Base-by-base conservation (phyloP, 2,888 invertebrate species). In the Aspidiotus rigidus region DNA sequence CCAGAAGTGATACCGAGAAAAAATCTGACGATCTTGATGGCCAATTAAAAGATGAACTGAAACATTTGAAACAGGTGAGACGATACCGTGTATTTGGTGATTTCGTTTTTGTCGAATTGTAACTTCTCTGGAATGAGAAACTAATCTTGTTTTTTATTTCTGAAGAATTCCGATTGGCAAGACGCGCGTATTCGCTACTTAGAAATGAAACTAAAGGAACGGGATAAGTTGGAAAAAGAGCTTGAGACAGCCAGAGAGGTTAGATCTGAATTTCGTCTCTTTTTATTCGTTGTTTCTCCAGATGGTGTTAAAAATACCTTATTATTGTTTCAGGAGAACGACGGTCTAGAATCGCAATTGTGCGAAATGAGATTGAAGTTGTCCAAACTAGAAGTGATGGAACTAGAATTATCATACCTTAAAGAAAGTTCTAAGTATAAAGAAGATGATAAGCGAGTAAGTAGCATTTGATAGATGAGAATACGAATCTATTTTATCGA, bases 191-290 rank as follows among this genome's bases (percentile, higher is more conserved):
- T 59, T 59, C 16, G 39, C 10, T 59, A 59, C 13, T 13, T 59
- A 10, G 59, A 59, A 59, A 28, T 28, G n/a, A 70, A 72, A n/a
- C 62, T 49, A 42, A 70, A 42, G 28, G 54, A 69, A 69, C 57
- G 67, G 13, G n/a, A 57, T 11, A 17, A 59, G 15, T 59, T 64
- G 11, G 54, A 64, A 64, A 17, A 13, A 9, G 16, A 62, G 17
- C 40, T 62, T 15, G 44, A 49, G 5, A 62, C 44, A 15, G 49
- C 15, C 9, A 62, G 42, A 11, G 40, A 62, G 44, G 44, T 49
- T 10, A 16, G 17, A 7, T 28, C 28, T 1, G 28, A 28, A 28
- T 5, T 28, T 28, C 28, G 5, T 28, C 28, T 28, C 28, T 28
- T 28, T 3, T 28, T 28, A 5, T 28, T 28, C 2, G 28, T 5